These are phyloP conservation scores for Elachura formosa DNA, from an alignment of 2,113 vertebrate species.

Conservation along the genomic window DNA sequence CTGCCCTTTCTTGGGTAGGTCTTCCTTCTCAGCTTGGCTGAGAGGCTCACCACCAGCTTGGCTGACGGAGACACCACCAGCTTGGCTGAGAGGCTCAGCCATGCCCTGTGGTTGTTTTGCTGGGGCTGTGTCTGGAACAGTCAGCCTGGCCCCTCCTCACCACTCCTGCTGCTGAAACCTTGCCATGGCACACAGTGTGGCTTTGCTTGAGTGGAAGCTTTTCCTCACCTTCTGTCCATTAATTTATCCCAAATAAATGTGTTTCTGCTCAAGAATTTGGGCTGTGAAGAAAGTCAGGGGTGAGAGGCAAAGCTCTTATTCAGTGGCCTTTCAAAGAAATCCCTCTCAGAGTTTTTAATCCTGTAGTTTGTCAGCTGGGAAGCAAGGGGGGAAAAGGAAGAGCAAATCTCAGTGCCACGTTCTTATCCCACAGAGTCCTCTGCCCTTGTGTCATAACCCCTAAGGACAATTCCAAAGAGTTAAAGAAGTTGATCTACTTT, in stretches of 20 bases:
- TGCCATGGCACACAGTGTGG: background rate
- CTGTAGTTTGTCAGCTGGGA: background rate
- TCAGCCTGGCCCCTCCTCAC: background rate
- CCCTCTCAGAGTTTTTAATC: background rate
- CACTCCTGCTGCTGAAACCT: background rate
- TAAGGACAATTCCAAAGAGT: constrained; percentile 24
- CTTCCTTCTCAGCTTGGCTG: too few species aligned
- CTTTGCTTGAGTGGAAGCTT: background rate
- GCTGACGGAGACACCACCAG: too few species aligned
- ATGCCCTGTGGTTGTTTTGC: background rate
- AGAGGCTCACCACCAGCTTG: too few species aligned
- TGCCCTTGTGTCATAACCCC: constrained; percentile 69
- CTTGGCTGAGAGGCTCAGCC: background rate
- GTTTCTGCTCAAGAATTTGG: background rate
- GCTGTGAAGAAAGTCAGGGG: background rate
- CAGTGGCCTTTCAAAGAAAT: background rate
- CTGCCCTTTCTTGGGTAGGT: background rate
- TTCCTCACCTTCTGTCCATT: background rate
- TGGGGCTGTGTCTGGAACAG: background rate
- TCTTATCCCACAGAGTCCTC: background rate
- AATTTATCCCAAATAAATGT: background rate
- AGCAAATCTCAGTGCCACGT: background rate
- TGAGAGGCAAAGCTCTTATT: background rate
- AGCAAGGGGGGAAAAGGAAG: background rate
- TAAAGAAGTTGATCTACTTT: constrained; percentile 10